Conservation (phyloP, 1,140 invertebrate genomes). For the Chlorops oryzae region DNA sequence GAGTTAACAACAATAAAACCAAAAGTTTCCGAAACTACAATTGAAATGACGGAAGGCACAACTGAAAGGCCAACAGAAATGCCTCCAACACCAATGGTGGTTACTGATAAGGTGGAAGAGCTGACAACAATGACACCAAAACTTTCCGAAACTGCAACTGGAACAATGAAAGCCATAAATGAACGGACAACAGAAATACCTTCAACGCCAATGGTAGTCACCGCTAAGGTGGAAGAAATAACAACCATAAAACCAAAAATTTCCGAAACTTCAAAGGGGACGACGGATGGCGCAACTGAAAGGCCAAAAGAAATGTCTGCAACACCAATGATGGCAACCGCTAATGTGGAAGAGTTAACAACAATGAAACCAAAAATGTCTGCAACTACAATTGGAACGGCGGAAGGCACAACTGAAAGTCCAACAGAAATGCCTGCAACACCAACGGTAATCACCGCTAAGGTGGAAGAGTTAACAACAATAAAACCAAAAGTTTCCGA, state of each 20-base stretch:
- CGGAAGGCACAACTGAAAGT: background rate
- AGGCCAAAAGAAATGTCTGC: background rate
- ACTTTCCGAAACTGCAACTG: background rate
- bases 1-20: too few species aligned
- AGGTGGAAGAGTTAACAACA: background rate
- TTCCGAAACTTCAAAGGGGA: background rate
- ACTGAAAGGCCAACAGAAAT: too few species aligned
- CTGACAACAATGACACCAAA: too few species aligned
- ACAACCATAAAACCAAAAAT: background rate
- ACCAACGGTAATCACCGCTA: background rate
- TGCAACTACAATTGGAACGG: background rate
- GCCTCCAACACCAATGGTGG: too few species aligned
- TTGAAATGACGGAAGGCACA: too few species aligned
- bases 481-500: background rate
- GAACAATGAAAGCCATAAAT: too few species aligned
- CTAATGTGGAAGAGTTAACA: too few species aligned
- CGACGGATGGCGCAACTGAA: background rate
- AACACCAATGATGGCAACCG: too few species aligned
- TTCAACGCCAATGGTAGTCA: slow-evolving; percentile 11
- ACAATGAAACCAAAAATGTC: too few species aligned
- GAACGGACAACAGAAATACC: background rate
- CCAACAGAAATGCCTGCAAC: too few species aligned
- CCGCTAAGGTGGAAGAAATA: background rate
- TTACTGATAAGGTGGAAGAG: too few species aligned
- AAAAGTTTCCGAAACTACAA: too few species aligned